A percentile compares a stretch with the other conserved stretches of the same genome.
Conservation (phyloP, 2,113 vertebrate species). For the Callaeas wilsoni region DNA sequence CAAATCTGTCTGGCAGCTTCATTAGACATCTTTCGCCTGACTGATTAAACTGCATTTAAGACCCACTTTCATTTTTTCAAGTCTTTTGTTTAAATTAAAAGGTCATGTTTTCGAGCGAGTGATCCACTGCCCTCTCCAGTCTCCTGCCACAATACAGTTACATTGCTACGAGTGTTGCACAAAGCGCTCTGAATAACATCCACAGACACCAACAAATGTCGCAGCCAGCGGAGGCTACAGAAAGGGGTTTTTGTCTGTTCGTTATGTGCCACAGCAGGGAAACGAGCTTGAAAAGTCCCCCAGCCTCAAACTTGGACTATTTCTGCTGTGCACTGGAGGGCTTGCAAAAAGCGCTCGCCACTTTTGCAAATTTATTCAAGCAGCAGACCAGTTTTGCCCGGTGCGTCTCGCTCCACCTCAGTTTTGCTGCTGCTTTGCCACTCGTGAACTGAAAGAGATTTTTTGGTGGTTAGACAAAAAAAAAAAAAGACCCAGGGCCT, state of each 20-base stretch:
- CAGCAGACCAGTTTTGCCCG: fast-evolving
- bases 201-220: conserved; percentile 8
- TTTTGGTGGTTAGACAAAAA: neutral
- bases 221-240: conserved; percentile 29
- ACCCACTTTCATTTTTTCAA: conserved; percentile 64
- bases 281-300: conserved; percentile 50
- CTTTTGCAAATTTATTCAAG: neutral
- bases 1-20: conserved; percentile 74
- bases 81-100: conserved; percentile 75
- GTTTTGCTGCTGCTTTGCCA: neutral
- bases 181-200: neutral
- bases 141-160: conserved; percentile 50
- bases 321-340: neutral
- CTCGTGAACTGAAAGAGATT: neutral
- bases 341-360: neutral
- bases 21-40: conserved; percentile 69
- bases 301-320: conserved; percentile 43
- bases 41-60: conserved; percentile 73
- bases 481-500: neutral
- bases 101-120: conserved; percentile 64
- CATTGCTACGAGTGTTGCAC: conserved; percentile 30
- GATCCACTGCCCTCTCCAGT: conserved; percentile 42
- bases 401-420: fast-evolving
- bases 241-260: conserved; percentile 58
- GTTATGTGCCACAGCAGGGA: conserved; percentile 58